Evolutionary conservation across 1,140 invertebrate species (phyloP).

Genomic region (Aporrectodea caliginosa): DNA sequence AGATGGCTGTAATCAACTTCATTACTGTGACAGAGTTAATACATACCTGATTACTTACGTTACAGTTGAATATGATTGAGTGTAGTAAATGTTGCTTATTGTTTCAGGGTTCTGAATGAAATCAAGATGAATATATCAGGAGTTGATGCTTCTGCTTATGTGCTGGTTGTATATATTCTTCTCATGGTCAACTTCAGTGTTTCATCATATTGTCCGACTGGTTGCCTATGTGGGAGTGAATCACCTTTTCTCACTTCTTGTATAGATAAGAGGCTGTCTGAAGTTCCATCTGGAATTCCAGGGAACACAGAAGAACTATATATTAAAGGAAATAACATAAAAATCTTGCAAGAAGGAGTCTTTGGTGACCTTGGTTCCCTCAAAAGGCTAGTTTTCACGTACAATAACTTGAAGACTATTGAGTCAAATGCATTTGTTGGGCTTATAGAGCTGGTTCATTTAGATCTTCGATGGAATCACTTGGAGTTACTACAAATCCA

Average conservation of each 20-base stretch:
- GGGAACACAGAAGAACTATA: constrained; percentile 16
- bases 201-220: not conserved
- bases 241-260: not conserved
- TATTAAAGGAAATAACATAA: not conserved
- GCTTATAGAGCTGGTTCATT: not conserved
- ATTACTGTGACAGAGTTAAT: no score
- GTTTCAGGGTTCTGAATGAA: no score
- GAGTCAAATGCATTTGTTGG: constrained; percentile 24
- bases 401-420: constrained; percentile 16
- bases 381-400: not conserved
- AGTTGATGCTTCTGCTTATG: no score
- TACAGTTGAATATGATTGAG: no score
- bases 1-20: no score
- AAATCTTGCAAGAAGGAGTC: not conserved
- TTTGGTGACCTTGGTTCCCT: not conserved
- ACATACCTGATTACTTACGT: no score
- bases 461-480: constrained; percentile 15
- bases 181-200: no score
- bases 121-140: no score
- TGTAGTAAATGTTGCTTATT: no score
- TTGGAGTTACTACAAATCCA: not conserved
- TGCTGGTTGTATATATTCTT: no score
- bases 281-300: constrained; percentile 4
- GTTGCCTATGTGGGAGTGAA: not conserved
- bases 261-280: not conserved